Conservation (phyloP, 2,888 invertebrate species). For the Ferdinandea cuprea region DNA sequence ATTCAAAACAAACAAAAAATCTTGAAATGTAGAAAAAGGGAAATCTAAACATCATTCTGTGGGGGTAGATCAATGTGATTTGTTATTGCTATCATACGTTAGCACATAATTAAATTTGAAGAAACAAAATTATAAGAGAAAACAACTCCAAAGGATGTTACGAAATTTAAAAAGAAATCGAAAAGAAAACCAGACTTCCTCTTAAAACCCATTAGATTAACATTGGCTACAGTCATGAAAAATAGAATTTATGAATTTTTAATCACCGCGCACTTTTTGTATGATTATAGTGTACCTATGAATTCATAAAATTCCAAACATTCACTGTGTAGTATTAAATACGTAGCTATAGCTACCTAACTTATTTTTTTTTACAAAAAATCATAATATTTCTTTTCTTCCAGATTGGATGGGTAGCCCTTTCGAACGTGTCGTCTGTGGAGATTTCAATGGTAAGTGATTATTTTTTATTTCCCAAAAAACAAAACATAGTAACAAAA, state of each 20-base stretch:
- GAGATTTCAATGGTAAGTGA: slow-evolving; percentile 94
- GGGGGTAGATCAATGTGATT: slow-evolving; percentile 68
- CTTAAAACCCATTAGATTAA: not conserved
- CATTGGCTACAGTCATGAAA: slow-evolving; percentile 2
- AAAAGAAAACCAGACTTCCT: slow-evolving; percentile 56
- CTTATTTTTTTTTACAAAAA: not conserved
- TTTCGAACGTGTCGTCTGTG: slow-evolving; percentile 96
- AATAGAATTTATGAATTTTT: slow-evolving; percentile 14
- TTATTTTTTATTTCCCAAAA: not conserved
- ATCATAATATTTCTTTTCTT: slow-evolving; percentile 81
- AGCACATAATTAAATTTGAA: slow-evolving; percentile 59
- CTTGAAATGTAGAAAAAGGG: slow-evolving; percentile 13
- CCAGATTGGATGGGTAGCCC: slow-evolving; percentile 97
- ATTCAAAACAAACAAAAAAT: slow-evolving; percentile 34
- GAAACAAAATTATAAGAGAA: slow-evolving; percentile 17
- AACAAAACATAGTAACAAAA: slow-evolving; percentile 19
- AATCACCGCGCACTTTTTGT: slow-evolving; percentile 20
- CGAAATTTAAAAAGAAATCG: slow-evolving; percentile 47
- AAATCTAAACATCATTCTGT: slow-evolving; percentile 67
- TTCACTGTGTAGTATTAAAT: slow-evolving; percentile 25
- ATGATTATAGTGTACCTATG: slow-evolving; percentile 20
- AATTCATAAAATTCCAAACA: slow-evolving; percentile 43
- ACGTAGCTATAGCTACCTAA: not conserved
- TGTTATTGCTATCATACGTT: slow-evolving; percentile 61
- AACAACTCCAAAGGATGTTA: slow-evolving; percentile 56